A percentile compares a stretch with the other conserved stretches of the same genome.
Evolutionary conservation across 2,113 vertebrate genomes (phyloP).

Genomic region (Scortum barcoo): DNA sequence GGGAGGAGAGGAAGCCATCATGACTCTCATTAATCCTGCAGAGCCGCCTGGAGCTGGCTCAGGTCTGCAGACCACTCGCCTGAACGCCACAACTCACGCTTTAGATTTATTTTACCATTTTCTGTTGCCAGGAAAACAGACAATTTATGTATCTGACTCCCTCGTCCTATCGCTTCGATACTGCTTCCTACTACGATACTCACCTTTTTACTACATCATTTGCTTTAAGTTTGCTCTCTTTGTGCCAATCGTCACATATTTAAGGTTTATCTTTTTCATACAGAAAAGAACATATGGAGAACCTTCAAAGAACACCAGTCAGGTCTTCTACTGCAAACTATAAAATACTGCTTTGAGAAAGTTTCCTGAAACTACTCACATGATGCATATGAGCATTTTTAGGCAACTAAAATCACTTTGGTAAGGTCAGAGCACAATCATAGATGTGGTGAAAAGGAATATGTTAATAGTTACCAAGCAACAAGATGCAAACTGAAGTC

Average conservation of each 20-base stretch:
- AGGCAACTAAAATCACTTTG: too few species aligned
- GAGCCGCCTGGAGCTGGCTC: not conserved
- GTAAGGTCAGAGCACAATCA: not conserved
- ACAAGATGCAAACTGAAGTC: not conserved
- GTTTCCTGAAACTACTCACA: too few species aligned
- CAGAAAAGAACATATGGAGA: not conserved
- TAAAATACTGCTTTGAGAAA: too few species aligned
- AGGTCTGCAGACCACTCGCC: not conserved
- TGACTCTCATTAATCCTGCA: constrained; percentile 4
- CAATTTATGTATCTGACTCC: not conserved
- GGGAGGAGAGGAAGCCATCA: not conserved
- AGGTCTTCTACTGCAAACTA: too few species aligned
- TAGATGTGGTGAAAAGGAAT: not conserved
- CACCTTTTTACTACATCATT: not conserved
- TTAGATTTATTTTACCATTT: not conserved
- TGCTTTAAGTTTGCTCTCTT: not conserved
- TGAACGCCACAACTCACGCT: not conserved
- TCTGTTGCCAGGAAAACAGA: not conserved
- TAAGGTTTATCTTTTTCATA: too few species aligned
- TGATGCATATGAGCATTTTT: too few species aligned
- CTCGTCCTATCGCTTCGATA: not conserved
- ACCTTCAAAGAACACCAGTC: not conserved
- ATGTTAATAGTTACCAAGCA: not conserved
- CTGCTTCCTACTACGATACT: too few species aligned
- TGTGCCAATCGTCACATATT: too few species aligned